Conservation (phyloP, 2,888 invertebrate species). For the Patella pellucida region DNA sequence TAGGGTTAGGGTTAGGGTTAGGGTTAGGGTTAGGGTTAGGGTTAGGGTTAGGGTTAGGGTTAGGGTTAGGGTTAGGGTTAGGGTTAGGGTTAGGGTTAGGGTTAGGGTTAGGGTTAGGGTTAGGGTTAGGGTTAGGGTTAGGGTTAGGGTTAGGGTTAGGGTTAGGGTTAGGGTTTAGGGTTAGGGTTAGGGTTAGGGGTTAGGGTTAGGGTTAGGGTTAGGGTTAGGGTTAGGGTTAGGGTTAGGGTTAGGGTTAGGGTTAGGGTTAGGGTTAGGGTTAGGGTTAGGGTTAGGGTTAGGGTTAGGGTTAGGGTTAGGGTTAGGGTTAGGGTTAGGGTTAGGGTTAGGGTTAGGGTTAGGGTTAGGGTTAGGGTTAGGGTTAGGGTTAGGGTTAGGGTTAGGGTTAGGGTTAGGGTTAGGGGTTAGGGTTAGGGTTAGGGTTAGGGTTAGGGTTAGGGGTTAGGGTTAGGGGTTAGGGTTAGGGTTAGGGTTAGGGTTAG, state of each 20-base stretch:
- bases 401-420: neutral
- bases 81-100: too few relatives aligned
- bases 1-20: too few relatives aligned
- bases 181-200: too few relatives aligned
- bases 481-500: neutral
- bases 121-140: too few relatives aligned
- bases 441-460: neutral
- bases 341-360: constrained; percentile 1
- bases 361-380: constrained; percentile 1
- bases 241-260: neutral
- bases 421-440: neutral
- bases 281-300: constrained; percentile 1
- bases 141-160: too few relatives aligned
- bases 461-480: neutral
- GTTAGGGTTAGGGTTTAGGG: too few relatives aligned
- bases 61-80: too few relatives aligned
- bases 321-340: constrained; percentile 1
- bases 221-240: too few relatives aligned
- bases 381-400: constrained; percentile 1
- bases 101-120: too few relatives aligned
- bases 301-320: neutral
- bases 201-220: too few relatives aligned
- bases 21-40: too few relatives aligned
- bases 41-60: too few relatives aligned
- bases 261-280: constrained; percentile 1